Evolutionary conservation across 2,888 invertebrate species (phyloP).

Genomic region (Stegophylla sp.): DNA sequence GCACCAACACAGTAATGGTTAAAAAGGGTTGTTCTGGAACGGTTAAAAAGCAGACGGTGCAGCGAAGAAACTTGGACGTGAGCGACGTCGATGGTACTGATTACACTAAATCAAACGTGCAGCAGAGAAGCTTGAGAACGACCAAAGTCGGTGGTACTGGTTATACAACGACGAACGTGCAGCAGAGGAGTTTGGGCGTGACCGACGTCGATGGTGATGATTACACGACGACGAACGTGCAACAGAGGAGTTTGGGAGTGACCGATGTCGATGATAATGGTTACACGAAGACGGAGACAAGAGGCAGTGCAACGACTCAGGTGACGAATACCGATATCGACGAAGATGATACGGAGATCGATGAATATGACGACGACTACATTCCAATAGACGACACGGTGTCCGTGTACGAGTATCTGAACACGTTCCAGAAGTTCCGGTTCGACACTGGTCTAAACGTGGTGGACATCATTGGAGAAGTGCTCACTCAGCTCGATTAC

Average conservation of each 20-base stretch:
- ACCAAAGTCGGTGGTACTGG: too few species aligned
- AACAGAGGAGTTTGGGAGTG: neutral
- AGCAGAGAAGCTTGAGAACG: neutral
- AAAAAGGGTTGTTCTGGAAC: too few species aligned
- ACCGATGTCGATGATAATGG: neutral
- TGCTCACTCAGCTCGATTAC: conserved; percentile 43
- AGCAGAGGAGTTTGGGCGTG: neutral
- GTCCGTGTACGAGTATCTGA: conserved; percentile 45
- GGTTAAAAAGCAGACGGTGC: too few species aligned
- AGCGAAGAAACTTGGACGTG: too few species aligned
- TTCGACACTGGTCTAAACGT: conserved; percentile 53
- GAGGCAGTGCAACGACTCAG: too few species aligned
- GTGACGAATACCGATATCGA: neutral
- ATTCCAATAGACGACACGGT: neutral
- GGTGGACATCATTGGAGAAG: conserved; percentile 43
- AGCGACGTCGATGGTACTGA: neutral
- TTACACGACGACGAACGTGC: neutral
- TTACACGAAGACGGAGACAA: neutral
- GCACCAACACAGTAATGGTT: too few species aligned
- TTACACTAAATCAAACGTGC: too few species aligned
- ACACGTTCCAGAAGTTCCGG: conserved; percentile 33
- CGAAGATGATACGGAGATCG: neutral
- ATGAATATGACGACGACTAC: neutral
- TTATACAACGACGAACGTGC: too few species aligned
- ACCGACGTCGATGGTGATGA: neutral